These are phyloP conservation scores for Sebastiscus tertius DNA, from an alignment of 2,797 vertebrate genomes.

Conservation along the genomic window DNA sequence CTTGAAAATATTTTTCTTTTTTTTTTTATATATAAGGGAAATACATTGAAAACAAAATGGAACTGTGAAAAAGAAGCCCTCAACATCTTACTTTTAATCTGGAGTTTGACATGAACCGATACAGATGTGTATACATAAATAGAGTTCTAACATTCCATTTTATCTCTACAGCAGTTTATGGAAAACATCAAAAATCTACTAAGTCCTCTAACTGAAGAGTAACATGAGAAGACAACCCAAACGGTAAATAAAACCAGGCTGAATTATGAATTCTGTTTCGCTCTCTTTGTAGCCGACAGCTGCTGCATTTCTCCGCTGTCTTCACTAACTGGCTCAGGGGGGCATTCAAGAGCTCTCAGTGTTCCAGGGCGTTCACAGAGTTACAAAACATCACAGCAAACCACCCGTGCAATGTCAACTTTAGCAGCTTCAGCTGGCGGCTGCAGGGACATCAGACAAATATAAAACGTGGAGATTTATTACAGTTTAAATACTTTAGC, in stretches of 20 bases:
- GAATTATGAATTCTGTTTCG: slow-evolving; percentile 6
- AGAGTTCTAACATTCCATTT: neutral
- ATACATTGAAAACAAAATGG: neutral
- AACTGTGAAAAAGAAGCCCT: neutral
- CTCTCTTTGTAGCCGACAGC: neutral
- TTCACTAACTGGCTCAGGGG: neutral
- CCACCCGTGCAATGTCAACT: neutral
- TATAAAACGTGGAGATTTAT: neutral
- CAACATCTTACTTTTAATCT: neutral
- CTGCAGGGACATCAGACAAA: neutral
- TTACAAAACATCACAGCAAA: neutral
- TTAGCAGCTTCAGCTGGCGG: neutral
- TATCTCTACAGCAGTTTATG: neutral
- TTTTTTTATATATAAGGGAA: neutral
- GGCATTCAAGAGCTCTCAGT: neutral
- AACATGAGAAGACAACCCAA: slow-evolving; percentile 5
- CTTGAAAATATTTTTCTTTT: neutral
- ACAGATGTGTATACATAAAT: neutral
- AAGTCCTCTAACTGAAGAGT: neutral
- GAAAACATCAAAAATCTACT: neutral
- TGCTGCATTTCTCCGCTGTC: neutral
- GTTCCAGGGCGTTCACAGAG: neutral
- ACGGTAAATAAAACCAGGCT: neutral
- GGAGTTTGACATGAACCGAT: neutral
- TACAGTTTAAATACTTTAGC: neutral